Percentiles rank a stretch among this genome's conserved stretches.
These are phyloP conservation scores for Crepidodera aurea DNA, from an alignment of 2,888 invertebrate species.

Conservation along the genomic window DNA sequence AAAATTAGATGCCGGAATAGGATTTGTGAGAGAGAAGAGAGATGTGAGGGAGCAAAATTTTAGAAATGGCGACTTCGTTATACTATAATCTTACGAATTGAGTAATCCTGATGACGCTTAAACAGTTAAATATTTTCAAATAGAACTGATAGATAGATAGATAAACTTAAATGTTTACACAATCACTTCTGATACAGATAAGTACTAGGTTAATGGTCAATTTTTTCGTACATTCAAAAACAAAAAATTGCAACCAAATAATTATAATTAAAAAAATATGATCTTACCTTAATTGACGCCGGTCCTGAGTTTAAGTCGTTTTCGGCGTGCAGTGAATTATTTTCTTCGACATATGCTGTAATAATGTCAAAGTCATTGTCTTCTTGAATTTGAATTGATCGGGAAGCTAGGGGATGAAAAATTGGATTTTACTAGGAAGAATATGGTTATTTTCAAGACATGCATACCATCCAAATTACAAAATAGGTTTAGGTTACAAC, in stretches of 20 bases:
- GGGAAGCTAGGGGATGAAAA: conserved; percentile 31
- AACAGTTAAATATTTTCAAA: no score
- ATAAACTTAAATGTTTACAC: no score
- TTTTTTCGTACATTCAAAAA: neutral
- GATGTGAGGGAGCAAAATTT: no score
- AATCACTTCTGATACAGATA: no score
- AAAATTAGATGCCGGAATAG: no score
- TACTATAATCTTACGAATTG: no score
- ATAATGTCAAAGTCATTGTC: conserved; percentile 90
- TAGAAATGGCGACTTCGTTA: no score
- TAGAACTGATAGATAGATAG: no score
- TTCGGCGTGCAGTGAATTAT: conserved; percentile 80
- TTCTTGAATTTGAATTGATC: conserved; percentile 60
- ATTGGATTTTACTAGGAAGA: neutral
- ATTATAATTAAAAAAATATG: neutral
- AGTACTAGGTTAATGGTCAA: no score
- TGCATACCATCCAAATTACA: conserved; percentile 1
- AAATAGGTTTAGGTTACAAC: no score
- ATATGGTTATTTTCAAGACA: neutral
- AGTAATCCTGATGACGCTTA: no score
- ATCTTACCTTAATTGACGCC: conserved; percentile 82
- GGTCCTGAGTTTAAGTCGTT: conserved; percentile 80
- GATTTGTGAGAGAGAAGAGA: no score
- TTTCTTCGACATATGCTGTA: conserved; percentile 76
- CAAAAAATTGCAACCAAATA: conserved; percentile 2